Percentiles rank a stretch among this genome's conserved stretches.
Conservation (phyloP, 2,888 invertebrate genomes). For the Nomada fabriciana region DNA sequence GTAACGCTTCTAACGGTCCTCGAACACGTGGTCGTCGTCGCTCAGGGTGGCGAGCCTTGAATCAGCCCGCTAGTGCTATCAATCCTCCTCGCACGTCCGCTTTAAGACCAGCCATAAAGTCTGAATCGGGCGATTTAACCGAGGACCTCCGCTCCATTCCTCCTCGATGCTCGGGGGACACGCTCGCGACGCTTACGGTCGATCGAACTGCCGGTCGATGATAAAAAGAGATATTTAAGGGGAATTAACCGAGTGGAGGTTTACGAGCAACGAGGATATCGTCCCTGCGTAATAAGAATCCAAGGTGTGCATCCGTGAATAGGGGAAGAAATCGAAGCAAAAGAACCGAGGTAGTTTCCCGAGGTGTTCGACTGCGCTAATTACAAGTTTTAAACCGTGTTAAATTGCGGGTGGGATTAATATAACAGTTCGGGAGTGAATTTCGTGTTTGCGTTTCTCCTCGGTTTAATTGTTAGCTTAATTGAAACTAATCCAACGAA, state of each 20-base stretch:
- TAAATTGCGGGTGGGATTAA: no score
- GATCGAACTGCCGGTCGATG: constrained; percentile 25
- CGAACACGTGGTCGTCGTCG: constrained; percentile 46
- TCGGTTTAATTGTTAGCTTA: no score
- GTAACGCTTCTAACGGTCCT: constrained; percentile 25
- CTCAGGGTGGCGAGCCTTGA: constrained; percentile 39
- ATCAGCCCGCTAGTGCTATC: constrained; percentile 63
- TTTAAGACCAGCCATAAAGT: constrained; percentile 63
- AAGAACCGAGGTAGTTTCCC: background rate
- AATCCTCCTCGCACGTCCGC: constrained; percentile 52
- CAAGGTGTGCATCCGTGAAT: background rate
- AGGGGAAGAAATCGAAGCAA: background rate
- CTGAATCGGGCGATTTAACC: constrained; percentile 65
- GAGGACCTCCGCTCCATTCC: constrained; percentile 36
- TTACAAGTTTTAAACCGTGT: no score
- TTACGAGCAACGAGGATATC: background rate
- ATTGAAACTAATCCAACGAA: no score
- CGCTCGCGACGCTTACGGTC: constrained; percentile 31
- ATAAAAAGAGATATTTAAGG: constrained; percentile 21
- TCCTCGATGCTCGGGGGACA: constrained; percentile 22
- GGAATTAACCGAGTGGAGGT: constrained; percentile 21
- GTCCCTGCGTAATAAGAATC: constrained; percentile 17
- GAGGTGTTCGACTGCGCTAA: no score
- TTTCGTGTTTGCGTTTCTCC: no score
- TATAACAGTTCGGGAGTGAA: no score